phyloP scores from a whole-genome alignment of 64 coral and sea anemone species.

The Anthopleura sola region DNA sequence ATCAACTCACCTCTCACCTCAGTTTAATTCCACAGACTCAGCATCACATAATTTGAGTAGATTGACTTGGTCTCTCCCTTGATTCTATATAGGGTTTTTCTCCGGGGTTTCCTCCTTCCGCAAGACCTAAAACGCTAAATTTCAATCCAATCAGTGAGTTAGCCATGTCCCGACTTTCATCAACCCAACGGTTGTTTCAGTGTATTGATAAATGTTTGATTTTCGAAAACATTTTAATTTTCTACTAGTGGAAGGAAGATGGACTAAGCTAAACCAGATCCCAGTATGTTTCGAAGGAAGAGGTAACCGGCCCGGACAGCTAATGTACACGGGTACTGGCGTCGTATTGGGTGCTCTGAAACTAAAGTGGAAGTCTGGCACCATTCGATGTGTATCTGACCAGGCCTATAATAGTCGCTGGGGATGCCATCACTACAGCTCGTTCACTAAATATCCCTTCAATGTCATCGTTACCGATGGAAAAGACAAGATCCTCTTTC shows the following conservation, averaged over 20 bases:
- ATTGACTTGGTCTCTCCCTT: too few species aligned
- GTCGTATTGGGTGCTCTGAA: conserved; percentile 31
- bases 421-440: conserved; percentile 42
- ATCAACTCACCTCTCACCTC: too few species aligned
- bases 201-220: background rate
- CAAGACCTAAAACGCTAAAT: too few species aligned
- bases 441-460: conserved; percentile 16
- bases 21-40: too few species aligned
- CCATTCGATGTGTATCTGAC: conserved; percentile 47
- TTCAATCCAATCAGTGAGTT: too few species aligned
- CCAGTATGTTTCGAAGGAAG: conserved; percentile 52
- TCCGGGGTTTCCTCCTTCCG: too few species aligned
- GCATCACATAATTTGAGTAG: too few species aligned
- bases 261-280: background rate
- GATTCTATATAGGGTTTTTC: too few species aligned
- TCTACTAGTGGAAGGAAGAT: background rate
- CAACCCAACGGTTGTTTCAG: background rate
- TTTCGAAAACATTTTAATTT: background rate
- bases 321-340: conserved; percentile 22
- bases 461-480: conserved; percentile 48
- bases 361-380: conserved; percentile 23
- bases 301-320: conserved; percentile 35
- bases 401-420: conserved; percentile 44
- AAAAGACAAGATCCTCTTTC: conserved; percentile 36
- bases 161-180: too few species aligned